Evolutionary conservation across 2,888 invertebrate genomes (phyloP).

Genomic region (Agrilus cyanescens): DNA sequence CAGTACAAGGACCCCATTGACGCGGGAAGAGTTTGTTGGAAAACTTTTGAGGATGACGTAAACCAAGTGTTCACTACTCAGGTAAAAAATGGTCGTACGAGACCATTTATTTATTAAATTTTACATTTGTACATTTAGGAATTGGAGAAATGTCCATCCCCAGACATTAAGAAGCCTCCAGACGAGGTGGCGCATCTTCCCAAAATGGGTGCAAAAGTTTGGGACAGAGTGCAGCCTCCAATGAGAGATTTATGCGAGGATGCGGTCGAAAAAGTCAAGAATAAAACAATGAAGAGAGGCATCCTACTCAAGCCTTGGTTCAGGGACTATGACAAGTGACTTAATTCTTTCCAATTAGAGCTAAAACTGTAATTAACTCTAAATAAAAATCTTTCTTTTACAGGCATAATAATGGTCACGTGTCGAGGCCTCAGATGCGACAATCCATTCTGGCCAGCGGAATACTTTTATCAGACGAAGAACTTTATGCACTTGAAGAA

Average conservation of each 20-base stretch:
- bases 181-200: conserved; percentile 38
- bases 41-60: conserved; percentile 65
- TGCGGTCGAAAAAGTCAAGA: conserved; percentile 49
- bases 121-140: conserved; percentile 18
- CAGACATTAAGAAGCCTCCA: conserved; percentile 45
- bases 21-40: conserved; percentile 56
- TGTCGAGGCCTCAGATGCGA: conserved; percentile 54
- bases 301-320: conserved; percentile 57
- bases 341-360: conserved; percentile 1
- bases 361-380: not conserved
- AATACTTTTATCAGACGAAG: conserved; percentile 52
- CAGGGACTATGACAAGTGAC: conserved; percentile 57
- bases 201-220: conserved; percentile 37
- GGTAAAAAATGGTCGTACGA: conserved; percentile 18
- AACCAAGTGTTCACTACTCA: conserved; percentile 46
- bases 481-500: conserved; percentile 54
- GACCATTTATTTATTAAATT: not conserved
- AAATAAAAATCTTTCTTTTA: not conserved
- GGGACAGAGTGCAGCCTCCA: conserved; percentile 32
- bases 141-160: conserved; percentile 55
- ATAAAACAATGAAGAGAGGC: conserved; percentile 47
- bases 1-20: conserved; percentile 66
- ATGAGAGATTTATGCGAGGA: conserved; percentile 46
- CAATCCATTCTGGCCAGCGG: conserved; percentile 58
- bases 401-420: conserved; percentile 61